These are phyloP conservation scores for Nothobranchius furzeri DNA, from an alignment of 2,113 vertebrate genomes.

Conservation along the genomic window DNA sequence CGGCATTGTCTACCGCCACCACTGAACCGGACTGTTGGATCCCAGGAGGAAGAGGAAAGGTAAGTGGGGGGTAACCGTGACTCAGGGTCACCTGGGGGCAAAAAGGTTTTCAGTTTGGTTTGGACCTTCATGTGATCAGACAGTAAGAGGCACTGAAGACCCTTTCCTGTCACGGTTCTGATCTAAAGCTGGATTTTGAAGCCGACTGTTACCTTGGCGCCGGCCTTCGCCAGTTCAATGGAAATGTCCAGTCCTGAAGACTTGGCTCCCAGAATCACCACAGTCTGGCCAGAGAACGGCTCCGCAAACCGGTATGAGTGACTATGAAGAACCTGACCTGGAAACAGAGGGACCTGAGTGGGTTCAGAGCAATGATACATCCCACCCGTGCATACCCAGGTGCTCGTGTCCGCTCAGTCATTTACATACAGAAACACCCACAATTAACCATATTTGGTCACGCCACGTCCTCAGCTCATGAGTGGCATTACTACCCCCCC, in stretches of 20 bases:
- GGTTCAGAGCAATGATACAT: not conserved
- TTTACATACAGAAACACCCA: too few species aligned
- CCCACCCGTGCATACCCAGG: too few species aligned
- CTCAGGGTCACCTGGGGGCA: slow-evolving; percentile 75
- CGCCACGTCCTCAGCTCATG: too few species aligned
- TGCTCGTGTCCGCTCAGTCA: too few species aligned
- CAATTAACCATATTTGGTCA: too few species aligned
- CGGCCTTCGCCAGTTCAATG: slow-evolving; percentile 70
- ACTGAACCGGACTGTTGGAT: slow-evolving; percentile 64
- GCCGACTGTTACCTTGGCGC: slow-evolving; percentile 60
- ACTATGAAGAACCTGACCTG: slow-evolving; percentile 81
- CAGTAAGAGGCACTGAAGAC: too few species aligned
- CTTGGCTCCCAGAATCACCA: slow-evolving; percentile 80
- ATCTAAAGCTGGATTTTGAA: not conserved
- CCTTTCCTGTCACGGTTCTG: too few species aligned
- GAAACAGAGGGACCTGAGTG: not conserved
- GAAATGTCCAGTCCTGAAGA: slow-evolving; percentile 83
- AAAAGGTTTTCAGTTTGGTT: not conserved
- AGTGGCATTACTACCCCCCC: too few species aligned
- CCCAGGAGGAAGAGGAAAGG: slow-evolving; percentile 59
- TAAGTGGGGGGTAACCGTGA: slow-evolving; percentile 60
- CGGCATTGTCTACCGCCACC: slow-evolving; percentile 56
- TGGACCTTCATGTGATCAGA: not conserved
- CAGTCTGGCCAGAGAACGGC: slow-evolving; percentile 69
- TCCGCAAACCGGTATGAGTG: slow-evolving; percentile 78